Evolutionary conservation across 2,113 vertebrate genomes (phyloP), one percentile per base, ranked within the genome.

Genomic region (Trichechus manatus): DNA sequence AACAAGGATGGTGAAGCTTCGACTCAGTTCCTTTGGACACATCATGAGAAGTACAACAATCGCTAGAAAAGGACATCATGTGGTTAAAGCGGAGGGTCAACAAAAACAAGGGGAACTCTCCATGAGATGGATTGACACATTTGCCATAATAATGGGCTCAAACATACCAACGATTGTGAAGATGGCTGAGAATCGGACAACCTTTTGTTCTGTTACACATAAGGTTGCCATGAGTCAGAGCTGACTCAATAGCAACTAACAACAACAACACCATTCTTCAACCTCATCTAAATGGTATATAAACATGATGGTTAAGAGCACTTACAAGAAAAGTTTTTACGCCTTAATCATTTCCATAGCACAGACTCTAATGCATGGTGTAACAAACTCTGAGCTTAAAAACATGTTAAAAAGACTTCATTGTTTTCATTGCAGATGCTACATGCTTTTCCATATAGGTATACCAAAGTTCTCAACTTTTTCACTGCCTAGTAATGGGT

Each of bases 401-500:
- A 75, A 80, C 68, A 75, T 50, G 47, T 42, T 23, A 36, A 36
- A 74, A 90, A 0, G 3, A 59, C 22, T 80, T 82, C 66, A 39
- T 36, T 36, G 31, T 84, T 92, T 88, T 75, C 82, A 33, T 74
- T 78, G 74, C 36, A 36, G 89, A 36, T 66, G 50, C 44, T 86
- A 61, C 29, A 6, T 33, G 22, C 82, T 56, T 88, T 89, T 29
- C 68, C 56, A 1, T 29, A 8, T 22, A 23, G 1, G 29, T 23
- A 47, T 75, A 42, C 79, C 91, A 86, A 75, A 82, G 85, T 95
- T 64, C 81, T 88, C 85, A 81, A 53, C 88, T 64, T 64, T 53
- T 72, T 95, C 53, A n/a, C 61, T 63, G 20, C 42, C 72, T 93
- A 64, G 66, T 75, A 89, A 96, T 85, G 56, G 70, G 31, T 90